Conservation (phyloP, 1,140 invertebrate genomes). For the Lasaia peninsularis region DNA sequence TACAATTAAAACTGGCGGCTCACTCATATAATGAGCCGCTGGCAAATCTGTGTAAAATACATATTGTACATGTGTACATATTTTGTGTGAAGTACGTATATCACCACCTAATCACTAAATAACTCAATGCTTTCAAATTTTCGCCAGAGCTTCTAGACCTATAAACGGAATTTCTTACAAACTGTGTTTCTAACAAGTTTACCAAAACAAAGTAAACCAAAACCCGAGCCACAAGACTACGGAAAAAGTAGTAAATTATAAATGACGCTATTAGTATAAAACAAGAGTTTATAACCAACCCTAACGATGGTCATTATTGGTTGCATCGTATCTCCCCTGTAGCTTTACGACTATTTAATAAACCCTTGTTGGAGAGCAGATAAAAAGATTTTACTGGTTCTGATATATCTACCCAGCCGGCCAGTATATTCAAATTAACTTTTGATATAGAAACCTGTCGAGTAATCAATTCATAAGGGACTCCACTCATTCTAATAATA, state of each 20-base stretch:
- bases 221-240: background rate
- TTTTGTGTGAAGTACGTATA: no score
- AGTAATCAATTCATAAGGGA: background rate
- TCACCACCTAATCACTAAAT: no score
- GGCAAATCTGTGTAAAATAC: no score
- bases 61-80: no score
- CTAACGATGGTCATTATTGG: slow-evolving; percentile 47
- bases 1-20: no score
- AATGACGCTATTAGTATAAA: slow-evolving; percentile 20
- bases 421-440: slow-evolving; percentile 35
- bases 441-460: slow-evolving; percentile 13
- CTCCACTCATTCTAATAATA: background rate
- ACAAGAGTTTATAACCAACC: slow-evolving; percentile 35
- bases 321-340: slow-evolving; percentile 47
- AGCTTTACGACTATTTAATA: slow-evolving; percentile 69
- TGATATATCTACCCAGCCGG: slow-evolving; percentile 46
- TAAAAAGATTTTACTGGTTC: slow-evolving; percentile 58
- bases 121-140: no score
- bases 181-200: no score
- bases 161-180: no score
- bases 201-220: background rate
- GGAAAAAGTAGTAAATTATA: slow-evolving; percentile 1
- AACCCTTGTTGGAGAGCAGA: slow-evolving; percentile 53
- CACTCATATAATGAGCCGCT: no score
- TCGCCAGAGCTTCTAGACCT: no score